Conservation (phyloP, 2,888 invertebrate species). For the Agrochola macilenta region DNA sequence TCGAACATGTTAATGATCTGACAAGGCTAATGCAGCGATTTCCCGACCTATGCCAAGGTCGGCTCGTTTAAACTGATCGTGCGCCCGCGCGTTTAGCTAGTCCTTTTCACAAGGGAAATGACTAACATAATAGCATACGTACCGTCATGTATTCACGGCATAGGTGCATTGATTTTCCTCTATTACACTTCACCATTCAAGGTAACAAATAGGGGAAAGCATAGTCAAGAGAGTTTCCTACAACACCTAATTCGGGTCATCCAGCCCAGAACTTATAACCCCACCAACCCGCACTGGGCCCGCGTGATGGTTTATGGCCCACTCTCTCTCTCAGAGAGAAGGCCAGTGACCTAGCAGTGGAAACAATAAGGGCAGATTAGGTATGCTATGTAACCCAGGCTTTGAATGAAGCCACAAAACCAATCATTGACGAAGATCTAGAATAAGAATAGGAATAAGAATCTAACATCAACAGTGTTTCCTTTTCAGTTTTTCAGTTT, state of each 20-base stretch:
- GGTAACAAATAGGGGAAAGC: not conserved
- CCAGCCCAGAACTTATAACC: not conserved
- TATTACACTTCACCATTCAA: not conserved
- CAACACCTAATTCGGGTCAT: not conserved
- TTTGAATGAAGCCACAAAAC: not conserved
- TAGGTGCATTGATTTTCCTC: not conserved
- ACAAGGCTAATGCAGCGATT: slow-evolving; percentile 49
- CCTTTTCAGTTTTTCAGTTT: too few relatives aligned
- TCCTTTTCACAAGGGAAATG: slow-evolving; percentile 61
- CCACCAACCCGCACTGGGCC: too few relatives aligned
- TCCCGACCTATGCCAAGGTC: slow-evolving; percentile 58
- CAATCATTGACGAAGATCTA: not conserved
- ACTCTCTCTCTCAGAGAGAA: too few relatives aligned
- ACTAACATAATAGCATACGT: slow-evolving; percentile 35
- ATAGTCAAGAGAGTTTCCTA: not conserved
- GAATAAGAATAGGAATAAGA: too few relatives aligned
- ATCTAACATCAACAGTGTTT: too few relatives aligned
- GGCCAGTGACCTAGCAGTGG: too few relatives aligned
- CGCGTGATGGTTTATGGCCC: too few relatives aligned
- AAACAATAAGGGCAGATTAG: too few relatives aligned
- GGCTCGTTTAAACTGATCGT: slow-evolving; percentile 46
- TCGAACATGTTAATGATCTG: slow-evolving; percentile 46
- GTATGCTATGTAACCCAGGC: not conserved
- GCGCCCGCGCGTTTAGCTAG: slow-evolving; percentile 22
- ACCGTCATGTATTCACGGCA: not conserved